A percentile compares a stretch with the other conserved stretches of the same genome.
Evolutionary conservation across 2,888 invertebrate species (phyloP).

Genomic region (Leptopilina syphax): DNA sequence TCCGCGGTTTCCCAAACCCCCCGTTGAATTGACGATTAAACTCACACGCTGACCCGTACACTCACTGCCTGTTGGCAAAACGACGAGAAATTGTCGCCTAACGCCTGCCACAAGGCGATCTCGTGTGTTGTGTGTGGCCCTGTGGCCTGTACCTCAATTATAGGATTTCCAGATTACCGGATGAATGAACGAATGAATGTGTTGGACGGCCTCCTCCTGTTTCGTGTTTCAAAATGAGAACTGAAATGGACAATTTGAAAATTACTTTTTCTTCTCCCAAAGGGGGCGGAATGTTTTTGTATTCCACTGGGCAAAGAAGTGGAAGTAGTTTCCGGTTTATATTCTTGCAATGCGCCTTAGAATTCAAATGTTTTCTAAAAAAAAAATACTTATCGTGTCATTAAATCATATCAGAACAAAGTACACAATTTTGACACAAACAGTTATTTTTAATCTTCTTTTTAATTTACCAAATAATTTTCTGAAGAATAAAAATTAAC

Average conservation of each 20-base stretch:
- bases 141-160: slow-evolving; percentile 25
- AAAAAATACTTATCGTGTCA: too few relatives aligned
- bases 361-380: too few relatives aligned
- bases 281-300: too few relatives aligned
- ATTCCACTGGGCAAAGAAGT: too few relatives aligned
- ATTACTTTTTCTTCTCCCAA: background rate
- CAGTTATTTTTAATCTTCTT: too few relatives aligned
- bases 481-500: too few relatives aligned
- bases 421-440: too few relatives aligned
- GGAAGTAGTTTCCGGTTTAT: too few relatives aligned
- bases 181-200: slow-evolving; percentile 29
- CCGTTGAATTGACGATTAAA: slow-evolving; percentile 55
- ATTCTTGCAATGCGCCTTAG: too few relatives aligned
- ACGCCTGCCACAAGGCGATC: slow-evolving; percentile 28
- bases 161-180: slow-evolving; percentile 30
- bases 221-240: slow-evolving; percentile 8
- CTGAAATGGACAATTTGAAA: background rate
- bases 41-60: slow-evolving; percentile 53
- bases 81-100: slow-evolving; percentile 50
- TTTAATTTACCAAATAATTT: too few relatives aligned
- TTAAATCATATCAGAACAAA: too few relatives aligned
- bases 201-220: background rate
- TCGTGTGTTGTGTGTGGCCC: slow-evolving; percentile 14
- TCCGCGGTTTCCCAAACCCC: slow-evolving; percentile 63
- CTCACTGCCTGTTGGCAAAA: slow-evolving; percentile 51